Conservation (phyloP, 2,797 vertebrate species). For the Psittacula echo region DNA sequence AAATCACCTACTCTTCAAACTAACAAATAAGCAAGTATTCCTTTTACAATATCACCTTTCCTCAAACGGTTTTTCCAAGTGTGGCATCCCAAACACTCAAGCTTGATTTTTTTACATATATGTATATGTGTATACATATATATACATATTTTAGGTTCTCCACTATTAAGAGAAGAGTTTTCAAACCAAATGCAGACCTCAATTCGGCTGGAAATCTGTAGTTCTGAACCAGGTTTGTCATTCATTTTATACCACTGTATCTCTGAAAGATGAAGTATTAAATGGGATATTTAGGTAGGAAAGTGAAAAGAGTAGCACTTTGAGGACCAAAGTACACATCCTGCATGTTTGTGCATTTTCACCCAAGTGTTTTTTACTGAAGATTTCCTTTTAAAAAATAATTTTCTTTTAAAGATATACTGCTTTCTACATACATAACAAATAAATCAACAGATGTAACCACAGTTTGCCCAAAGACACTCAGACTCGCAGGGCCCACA, state of each 20-base stretch:
- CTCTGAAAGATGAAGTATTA: neutral
- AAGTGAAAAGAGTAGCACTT: neutral
- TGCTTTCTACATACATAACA: neutral
- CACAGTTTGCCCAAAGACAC: rapidly evolving
- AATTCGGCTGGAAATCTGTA: neutral
- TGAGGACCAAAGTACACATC: neutral
- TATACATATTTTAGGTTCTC: neutral
- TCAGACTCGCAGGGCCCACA: neutral
- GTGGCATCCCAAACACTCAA: neutral
- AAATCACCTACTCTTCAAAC: neutral
- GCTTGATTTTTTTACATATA: neutral
- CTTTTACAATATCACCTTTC: neutral
- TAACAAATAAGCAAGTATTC: neutral
- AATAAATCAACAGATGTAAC: neutral
- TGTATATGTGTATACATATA: neutral
- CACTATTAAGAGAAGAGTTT: neutral
- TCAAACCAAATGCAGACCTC: neutral
- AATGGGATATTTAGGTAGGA: neutral
- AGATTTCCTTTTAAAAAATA: conserved; percentile 2
- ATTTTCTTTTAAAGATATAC: conserved; percentile 12
- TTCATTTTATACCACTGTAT: neutral
- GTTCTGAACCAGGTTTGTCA: neutral
- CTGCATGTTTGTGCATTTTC: neutral
- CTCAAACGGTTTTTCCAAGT: neutral
- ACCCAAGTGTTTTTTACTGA: neutral